Conservation (phyloP, 2,113 vertebrate genomes). For the Hippocampus guttulatus region DNA sequence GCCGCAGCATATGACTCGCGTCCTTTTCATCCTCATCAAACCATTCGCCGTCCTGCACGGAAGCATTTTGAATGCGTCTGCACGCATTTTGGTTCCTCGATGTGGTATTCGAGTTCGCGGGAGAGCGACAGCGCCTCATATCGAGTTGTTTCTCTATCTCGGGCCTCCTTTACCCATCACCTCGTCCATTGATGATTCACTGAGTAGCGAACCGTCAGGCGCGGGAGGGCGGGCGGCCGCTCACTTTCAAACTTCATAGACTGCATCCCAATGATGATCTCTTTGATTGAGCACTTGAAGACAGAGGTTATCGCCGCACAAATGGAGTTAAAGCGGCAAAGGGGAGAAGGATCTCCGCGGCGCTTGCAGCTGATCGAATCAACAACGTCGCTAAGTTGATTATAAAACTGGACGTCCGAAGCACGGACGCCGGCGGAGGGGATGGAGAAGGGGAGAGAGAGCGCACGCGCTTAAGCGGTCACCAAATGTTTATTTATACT, state of each 20-base stretch:
- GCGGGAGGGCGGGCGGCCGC: constrained; percentile 13
- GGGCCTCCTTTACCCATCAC: constrained; percentile 3
- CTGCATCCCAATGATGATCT: constrained; percentile 56
- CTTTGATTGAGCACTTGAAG: constrained; percentile 57
- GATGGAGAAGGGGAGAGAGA: background rate
- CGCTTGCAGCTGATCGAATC: constrained; percentile 60
- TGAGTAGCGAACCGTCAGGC: constrained; percentile 1
- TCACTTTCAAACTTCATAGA: constrained; percentile 43
- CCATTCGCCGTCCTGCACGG: background rate
- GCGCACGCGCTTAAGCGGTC: background rate
- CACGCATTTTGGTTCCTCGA: background rate
- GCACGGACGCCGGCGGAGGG: constrained; percentile 20
- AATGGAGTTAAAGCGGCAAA: constrained; percentile 55
- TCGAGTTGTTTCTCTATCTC: background rate
- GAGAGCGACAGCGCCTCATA: background rate
- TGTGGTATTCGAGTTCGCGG: constrained; percentile 1
- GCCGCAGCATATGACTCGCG: constrained; percentile 4
- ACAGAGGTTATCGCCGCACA: constrained; percentile 66
- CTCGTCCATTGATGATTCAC: constrained; percentile 15
- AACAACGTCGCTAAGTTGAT: constrained; percentile 64
- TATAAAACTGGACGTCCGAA: constrained; percentile 52
- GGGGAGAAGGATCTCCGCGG: constrained; percentile 55
- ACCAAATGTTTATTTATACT: too few relatives aligned
- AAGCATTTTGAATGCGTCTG: background rate
- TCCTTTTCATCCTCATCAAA: background rate